phyloP scores from a whole-genome alignment of 2,797 vertebrate genomes.

The Acipenser oxyrinchus region DNA sequence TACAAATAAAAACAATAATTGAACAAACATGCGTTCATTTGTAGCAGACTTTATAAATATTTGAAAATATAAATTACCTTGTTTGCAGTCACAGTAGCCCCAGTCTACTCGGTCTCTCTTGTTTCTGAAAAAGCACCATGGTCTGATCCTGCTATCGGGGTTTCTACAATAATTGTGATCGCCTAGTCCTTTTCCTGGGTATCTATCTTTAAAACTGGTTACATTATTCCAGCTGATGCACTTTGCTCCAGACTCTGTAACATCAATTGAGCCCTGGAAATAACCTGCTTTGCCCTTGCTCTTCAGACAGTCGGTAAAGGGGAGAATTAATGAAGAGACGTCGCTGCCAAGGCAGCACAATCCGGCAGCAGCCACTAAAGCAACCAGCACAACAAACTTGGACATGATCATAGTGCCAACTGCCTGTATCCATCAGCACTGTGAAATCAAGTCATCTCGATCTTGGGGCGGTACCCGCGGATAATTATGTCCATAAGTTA shows the following conservation, averaged over 20 bases:
- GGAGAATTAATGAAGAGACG: slow-evolving; percentile 5
- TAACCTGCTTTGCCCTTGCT: slow-evolving; percentile 50
- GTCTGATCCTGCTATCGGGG: slow-evolving; percentile 65
- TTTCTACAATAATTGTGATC: slow-evolving; percentile 74
- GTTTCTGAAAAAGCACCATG: slow-evolving; percentile 72
- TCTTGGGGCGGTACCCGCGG: slow-evolving; percentile 21
- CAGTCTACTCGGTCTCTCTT: slow-evolving; percentile 63
- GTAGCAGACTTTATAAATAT: neutral
- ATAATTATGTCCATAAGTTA: slow-evolving; percentile 7
- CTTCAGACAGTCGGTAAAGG: slow-evolving; percentile 52
- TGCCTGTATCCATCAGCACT: slow-evolving; percentile 19
- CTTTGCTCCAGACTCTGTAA: slow-evolving; percentile 64
- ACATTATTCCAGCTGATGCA: slow-evolving; percentile 69
- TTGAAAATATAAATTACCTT: slow-evolving; percentile 52
- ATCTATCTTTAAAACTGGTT: slow-evolving; percentile 52
- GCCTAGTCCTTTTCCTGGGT: slow-evolving; percentile 56
- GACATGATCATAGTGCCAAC: slow-evolving; percentile 46
- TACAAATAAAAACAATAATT: too few relatives aligned
- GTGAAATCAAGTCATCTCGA: slow-evolving; percentile 6
- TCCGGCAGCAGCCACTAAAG: slow-evolving; percentile 33
- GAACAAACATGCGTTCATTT: too few relatives aligned
- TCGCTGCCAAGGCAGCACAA: slow-evolving; percentile 11
- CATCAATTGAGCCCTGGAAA: slow-evolving; percentile 62
- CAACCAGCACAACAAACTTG: slow-evolving; percentile 32
- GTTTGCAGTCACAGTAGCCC: slow-evolving; percentile 76